Percentiles rank a stretch among this genome's conserved stretches.
These are phyloP conservation scores for Drosophila anomalipes DNA, from an alignment of 2,888 invertebrate species.

Conservation along the genomic window DNA sequence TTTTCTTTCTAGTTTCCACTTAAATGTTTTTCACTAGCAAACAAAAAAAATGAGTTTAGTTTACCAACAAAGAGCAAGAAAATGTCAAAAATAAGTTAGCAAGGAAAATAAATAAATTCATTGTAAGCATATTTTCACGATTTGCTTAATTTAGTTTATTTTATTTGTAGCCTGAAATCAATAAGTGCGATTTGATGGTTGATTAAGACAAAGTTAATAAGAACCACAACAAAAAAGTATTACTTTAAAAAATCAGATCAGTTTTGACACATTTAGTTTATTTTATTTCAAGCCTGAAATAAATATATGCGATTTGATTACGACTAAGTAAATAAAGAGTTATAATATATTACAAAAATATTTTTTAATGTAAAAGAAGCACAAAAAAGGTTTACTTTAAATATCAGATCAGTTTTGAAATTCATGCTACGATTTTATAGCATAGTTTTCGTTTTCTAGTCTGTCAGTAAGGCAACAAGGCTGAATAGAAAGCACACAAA, in stretches of 20 bases:
- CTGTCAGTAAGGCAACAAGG: background rate
- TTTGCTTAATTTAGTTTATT: background rate
- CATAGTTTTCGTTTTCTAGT: slow-evolving; percentile 7
- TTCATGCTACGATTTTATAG: background rate
- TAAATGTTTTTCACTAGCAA: background rate
- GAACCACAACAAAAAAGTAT: background rate
- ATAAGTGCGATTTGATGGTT: background rate
- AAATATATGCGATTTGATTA: background rate
- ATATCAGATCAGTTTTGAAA: background rate
- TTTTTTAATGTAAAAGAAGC: background rate
- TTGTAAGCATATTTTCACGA: background rate
- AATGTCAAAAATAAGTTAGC: slow-evolving; percentile 21
- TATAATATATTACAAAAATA: background rate
- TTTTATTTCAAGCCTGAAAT: background rate
- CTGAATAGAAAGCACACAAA: background rate
- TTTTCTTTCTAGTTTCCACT: slow-evolving; percentile 9
- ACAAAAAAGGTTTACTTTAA: background rate
- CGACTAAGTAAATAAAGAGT: background rate
- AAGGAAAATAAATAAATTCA: slow-evolving; percentile 20
- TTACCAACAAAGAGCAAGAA: slow-evolving; percentile 7
- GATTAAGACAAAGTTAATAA: background rate
- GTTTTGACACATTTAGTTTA: background rate
- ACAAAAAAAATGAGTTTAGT: slow-evolving; percentile 12
- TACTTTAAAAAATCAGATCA: background rate
- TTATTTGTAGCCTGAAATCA: background rate